Conservation (phyloP, 2,888 invertebrate species). For the Dolichopus griseipennis region DNA sequence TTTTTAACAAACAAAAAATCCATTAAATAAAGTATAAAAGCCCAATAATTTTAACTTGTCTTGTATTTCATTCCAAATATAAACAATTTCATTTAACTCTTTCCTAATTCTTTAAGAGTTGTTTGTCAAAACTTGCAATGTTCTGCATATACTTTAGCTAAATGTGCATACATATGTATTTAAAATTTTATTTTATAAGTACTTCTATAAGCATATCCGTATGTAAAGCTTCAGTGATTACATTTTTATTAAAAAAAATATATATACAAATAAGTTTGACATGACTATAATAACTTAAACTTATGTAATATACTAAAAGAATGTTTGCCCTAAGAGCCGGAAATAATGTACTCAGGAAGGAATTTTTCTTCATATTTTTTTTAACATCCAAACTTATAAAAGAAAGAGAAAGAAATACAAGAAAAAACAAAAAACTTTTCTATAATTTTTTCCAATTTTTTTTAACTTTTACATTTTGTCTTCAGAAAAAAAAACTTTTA, state of each 20-base stretch:
- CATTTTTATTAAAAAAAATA: background rate
- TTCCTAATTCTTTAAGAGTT: no score
- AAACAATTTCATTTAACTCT: no score
- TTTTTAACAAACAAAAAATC: no score
- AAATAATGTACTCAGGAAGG: conserved; percentile 4
- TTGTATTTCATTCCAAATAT: no score
- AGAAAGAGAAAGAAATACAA: no score
- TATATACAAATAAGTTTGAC: background rate
- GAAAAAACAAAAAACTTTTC: no score
- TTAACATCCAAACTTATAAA: background rate
- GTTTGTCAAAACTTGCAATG: no score
- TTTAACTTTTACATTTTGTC: background rate
- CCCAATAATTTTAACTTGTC: no score
- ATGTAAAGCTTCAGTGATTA: conserved; percentile 4
- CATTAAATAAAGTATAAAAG: no score
- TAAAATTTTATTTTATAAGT: no score
- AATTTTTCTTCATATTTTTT: background rate
- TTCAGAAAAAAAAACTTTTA: background rate
- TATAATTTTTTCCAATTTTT: background rate
- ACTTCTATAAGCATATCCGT: background rate
- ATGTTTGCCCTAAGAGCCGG: conserved; percentile 4
- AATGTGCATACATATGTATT: no score
- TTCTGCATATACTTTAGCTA: no score
- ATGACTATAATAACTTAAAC: conserved; percentile 1
- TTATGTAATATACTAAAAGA: background rate